Conservation (phyloP, 2,888 invertebrate species). For the Cryptosula pallasiana region DNA sequence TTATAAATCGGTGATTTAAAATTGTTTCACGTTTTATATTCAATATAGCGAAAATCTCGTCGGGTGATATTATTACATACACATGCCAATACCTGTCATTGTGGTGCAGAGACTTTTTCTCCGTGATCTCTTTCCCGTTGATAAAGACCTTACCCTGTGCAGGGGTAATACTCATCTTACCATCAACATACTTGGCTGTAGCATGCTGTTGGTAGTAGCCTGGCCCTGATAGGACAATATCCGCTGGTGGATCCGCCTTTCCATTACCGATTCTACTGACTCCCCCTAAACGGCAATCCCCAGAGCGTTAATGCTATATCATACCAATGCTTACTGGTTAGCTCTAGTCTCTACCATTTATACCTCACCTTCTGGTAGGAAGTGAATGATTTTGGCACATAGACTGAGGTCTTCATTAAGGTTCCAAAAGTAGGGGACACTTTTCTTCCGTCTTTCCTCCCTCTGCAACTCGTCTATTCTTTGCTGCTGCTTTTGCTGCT, state of each 20-base stretch:
- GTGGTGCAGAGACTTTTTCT: slow-evolving; percentile 28
- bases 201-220: slow-evolving; percentile 29
- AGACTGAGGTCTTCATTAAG: slow-evolving; percentile 36
- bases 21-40: too few species aligned
- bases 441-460: slow-evolving; percentile 29
- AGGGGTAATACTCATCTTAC: slow-evolving; percentile 26
- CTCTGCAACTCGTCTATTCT: slow-evolving; percentile 19
- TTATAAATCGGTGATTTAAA: too few species aligned
- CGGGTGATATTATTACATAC: too few species aligned
- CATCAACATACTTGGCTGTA: slow-evolving; percentile 26
- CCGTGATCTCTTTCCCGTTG: slow-evolving; percentile 30
- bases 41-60: too few species aligned
- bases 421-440: slow-evolving; percentile 33
- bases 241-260: slow-evolving; percentile 29
- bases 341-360: too few species aligned
- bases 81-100: slow-evolving; percentile 31
- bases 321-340: too few species aligned
- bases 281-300: too few species aligned
- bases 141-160: slow-evolving; percentile 5
- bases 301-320: too few species aligned
- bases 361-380: slow-evolving; percentile 23
- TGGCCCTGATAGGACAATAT: slow-evolving; percentile 31
- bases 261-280: slow-evolving; percentile 30
- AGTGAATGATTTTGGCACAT: slow-evolving; percentile 32
- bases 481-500: neutral